Evolutionary conservation across 2,888 invertebrate species (phyloP), one percentile per base, ranked within the genome.

Genomic region (Germaria angustata): DNA sequence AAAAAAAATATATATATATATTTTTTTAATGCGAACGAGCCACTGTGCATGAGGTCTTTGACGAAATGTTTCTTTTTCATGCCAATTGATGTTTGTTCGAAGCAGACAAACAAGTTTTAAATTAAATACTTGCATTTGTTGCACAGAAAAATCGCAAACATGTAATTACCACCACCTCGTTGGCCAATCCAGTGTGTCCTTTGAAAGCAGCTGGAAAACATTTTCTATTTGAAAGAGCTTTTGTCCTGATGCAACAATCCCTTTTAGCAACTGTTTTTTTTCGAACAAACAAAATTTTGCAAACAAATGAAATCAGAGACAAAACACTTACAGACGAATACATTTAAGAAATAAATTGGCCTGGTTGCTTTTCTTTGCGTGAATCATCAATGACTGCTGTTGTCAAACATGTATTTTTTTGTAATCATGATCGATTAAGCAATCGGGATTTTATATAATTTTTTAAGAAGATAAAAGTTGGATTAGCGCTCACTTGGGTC

Each of bases 151-250:
- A 22, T 34, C 22, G 20, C 2, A 51, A 32, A 11, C 20, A 17
- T 41, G 2, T 13, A 41, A 17, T 61, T 39, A 28, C 51, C 51
- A 53, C 49, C 65, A 49, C 13, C 22, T 5, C 13, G 17, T 55
- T 20, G 20, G 13, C 28, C 39, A 55, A 41, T 22, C 13, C 32
- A 2, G 32, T 22, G 22, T 22, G 41, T 22, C 32, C 22, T 39
- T 53, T 22, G 5, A 20, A 32, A 63, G 59, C 77, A 77, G 77
- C 59, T 77, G 77, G 41, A 59, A 51, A 61, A 41, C 11, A 51
- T 39, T 61, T 55, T 34, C n/a, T 75, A 24, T 32, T 44, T 22
- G 22, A 22, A 61, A 69, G n/a, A 39, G 51, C 22, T 53, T 68
- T 51, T 76, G 57, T 59, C 28, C n/a, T 20, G 66, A 39, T 66